Base-by-base conservation (phyloP, 2,113 vertebrate species). In the Nannospalax galili region DNA sequence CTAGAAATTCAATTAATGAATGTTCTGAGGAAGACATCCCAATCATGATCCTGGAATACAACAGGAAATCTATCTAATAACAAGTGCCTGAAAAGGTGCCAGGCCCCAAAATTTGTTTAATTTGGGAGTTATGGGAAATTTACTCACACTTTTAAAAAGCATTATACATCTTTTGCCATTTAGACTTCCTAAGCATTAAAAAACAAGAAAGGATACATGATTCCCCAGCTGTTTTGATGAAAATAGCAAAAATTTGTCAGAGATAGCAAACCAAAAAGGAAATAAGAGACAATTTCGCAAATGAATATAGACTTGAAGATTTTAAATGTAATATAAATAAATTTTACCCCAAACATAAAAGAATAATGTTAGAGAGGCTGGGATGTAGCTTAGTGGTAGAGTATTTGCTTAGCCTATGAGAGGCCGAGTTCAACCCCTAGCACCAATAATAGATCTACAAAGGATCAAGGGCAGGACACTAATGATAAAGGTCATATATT, bases 191-290 rank as follows among this genome's bases (percentile, higher is more conserved):
- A 88, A 92, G 81, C 22, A 92, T 30, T 28, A 32, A 84, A 88
- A 84, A 35, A 19, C n/a, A 92, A 64, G 17, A 80, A 35, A 90
- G 70, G 30, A 82, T 62, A 72, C 30, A 87, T 70, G 35, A 35
- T 26, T 91, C 75, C 77, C 67, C 89, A 94, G 52, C 67, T 91
- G 93, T 56, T 40, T 84, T 45, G n/a, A 92, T 40, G 52, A 85
- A 97, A 96, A 92, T 7, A 85, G 81, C 72, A 81, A 92, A 86
- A 70, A 77, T 12, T 70, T 89, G 70, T 82, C 65, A 75, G 82
- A 93, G 78, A 90, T 0, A 87, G 32, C 62, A 92, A 56, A 75
- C 20, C 45, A 8, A 19, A 64, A 82, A 35, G 30, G 45, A 58
- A 93, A 85, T 32, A 28, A 35, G 20, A 80, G 65, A n/a, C n/a